A percentile compares a stretch with the other conserved stretches of the same genome.
Evolutionary conservation across 2,888 invertebrate genomes (phyloP).

Genomic region (Liodrosophila aerea): DNA sequence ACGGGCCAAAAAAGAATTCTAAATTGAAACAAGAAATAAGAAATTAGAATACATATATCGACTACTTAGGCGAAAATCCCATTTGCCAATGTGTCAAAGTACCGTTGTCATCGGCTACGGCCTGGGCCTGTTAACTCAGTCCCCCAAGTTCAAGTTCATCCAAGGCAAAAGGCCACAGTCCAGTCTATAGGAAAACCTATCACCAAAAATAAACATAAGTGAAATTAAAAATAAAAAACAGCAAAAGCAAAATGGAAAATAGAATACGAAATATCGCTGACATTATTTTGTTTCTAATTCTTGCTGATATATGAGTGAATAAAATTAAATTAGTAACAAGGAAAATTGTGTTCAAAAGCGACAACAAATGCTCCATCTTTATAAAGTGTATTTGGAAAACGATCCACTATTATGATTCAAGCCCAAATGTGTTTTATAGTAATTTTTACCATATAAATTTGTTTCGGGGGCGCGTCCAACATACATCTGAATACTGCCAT

Average conservation of each 20-base stretch:
- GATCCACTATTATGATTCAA: too few relatives aligned
- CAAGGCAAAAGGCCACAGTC: constrained; percentile 1
- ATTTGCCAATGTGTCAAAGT: constrained; percentile 65
- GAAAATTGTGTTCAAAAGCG: not conserved
- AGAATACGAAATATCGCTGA: constrained; percentile 26
- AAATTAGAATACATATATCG: constrained; percentile 18
- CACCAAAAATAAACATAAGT: constrained; percentile 3
- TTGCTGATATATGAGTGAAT: constrained; percentile 65
- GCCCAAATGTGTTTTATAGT: constrained; percentile 33
- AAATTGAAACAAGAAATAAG: constrained; percentile 1
- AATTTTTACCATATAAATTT: not conserved
- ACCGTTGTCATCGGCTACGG: constrained; percentile 25
- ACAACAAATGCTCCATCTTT: not conserved
- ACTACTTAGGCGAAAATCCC: constrained; percentile 20
- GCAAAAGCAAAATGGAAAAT: constrained; percentile 4
- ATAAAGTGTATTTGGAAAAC: constrained; percentile 4
- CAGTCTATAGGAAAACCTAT: constrained; percentile 8
- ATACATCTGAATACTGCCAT: constrained; percentile 19
- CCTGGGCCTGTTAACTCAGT: constrained; percentile 45
- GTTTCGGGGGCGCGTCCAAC: constrained; percentile 29
- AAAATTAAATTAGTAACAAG: constrained; percentile 49
- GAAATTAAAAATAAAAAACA: constrained; percentile 1
- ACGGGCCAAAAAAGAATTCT: constrained; percentile 27
- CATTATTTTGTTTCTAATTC: constrained; percentile 46
- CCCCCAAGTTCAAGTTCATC: constrained; percentile 67